Base-by-base conservation (phyloP, 2,113 vertebrate genomes). In the Callaeas wilsoni region DNA sequence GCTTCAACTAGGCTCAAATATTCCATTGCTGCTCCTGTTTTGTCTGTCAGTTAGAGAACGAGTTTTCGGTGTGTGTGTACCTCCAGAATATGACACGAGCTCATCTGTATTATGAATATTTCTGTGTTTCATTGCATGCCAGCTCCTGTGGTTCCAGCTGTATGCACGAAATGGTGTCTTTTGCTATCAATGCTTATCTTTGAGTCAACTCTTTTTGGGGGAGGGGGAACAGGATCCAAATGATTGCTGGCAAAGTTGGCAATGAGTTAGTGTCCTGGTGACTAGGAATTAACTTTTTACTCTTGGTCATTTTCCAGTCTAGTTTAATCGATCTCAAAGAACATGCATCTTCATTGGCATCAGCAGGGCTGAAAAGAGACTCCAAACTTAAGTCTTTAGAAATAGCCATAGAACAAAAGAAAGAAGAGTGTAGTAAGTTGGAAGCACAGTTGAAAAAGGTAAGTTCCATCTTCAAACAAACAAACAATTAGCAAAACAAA, bases 321-420 rank as follows among this genome's bases (percentile, higher is more conserved):
- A 99, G 98, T 97, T 98, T 99, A 97, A 99, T 99, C 95, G 99
- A 99, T 97, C 97, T 99, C 97, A 99, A 99, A 97, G 99, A 99
- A 95, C 99, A 99, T 70, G 99, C 99, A 65, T 99, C 99, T 57
- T 99, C 99, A 53, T 96, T 99, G 98, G 99, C 99, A 60, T 99
- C 99, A 42, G 99, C 99, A 47, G 98, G 99, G 76, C 98, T 99
- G 93, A 99, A 99, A 98, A 99, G 99, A 96, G 99, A 99, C 96
- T 99, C 99, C 95, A 99, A 99, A 97, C 98, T 99, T 97, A 99
- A 99, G 96, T 98, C 99, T 84, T 98, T 99, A 97, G 99, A 99
- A 98, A 99, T 99, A 89, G 99, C 99, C 95, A 99, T 99, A 44
- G 99, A 99, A 97, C 99, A 99, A 98, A 99, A 99, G 98, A 99